Evolutionary conservation across 2,888 invertebrate species (phyloP), one percentile per base, ranked within the genome.

Genomic region (Liopterus haemorrhoidalis): DNA sequence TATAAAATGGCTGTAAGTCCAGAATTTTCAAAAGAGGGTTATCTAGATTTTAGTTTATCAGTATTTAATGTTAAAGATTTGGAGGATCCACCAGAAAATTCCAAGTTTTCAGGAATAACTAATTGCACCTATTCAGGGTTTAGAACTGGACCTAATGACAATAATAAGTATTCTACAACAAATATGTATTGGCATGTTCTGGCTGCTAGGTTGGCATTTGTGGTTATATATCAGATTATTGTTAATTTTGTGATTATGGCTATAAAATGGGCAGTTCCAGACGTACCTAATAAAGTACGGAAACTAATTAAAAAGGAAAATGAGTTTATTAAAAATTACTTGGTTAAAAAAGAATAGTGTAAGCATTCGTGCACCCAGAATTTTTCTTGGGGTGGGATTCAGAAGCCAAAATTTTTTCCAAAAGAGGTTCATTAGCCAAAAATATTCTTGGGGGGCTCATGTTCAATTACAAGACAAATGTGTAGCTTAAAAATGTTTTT

Each of bases 171-270:
- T 57, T 75, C 78, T 55, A 65, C 78, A 37, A 80, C 82, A 2
- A 64, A 76, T 44, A 73, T 79, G 35, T 85, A 81, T 64, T 88
- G 85, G 85, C 79, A 81, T 58, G 75, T 86, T 37, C 65, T 86
- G 50, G 82, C 81, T 4, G 81, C 80, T 59, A 70, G 85, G 48
- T 67, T 87, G 40, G 80, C 81, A 2, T 87, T 88, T 63, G 77
- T 87, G 30, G 80, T 86, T 3, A 71, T 83, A 1, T 87, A 84
- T 69, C 84, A 88, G 79, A 88, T 88, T 65, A 65, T 86, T 11
- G 85, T 89, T 21, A 75, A 81, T 30, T 68, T 85, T 46, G 68
- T 85, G 38, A 82, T 85, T 51, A 80, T 81, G 54, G 64, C 78
- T 6, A 75, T 88, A 3, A 79, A 84, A 42, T 87, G 83, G 81